Percentiles rank a stretch among this genome's conserved stretches.
Evolutionary conservation across 2,797 vertebrate genomes (phyloP).

Genomic region (Leptoclinus maculatus): DNA sequence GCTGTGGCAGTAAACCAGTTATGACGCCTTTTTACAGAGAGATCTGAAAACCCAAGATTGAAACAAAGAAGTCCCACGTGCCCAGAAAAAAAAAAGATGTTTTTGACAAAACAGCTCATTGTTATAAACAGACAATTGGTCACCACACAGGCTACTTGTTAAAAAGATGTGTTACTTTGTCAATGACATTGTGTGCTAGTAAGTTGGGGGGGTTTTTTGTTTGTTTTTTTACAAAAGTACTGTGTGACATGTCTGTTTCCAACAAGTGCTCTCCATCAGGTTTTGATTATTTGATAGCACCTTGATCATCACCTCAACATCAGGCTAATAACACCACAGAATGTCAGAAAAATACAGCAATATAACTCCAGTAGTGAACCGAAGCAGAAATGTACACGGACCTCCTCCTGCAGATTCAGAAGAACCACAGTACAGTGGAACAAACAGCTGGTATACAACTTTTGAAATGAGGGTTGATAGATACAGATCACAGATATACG

Average conservation of each 20-base stretch:
- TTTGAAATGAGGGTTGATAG: slow-evolving; percentile 11
- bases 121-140: slow-evolving; percentile 61
- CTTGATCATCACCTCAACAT: slow-evolving; percentile 30
- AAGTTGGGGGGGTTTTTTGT: background rate
- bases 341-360: slow-evolving; percentile 47
- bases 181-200: background rate
- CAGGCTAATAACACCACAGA: slow-evolving; percentile 13
- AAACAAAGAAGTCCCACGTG: slow-evolving; percentile 53
- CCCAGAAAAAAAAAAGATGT: slow-evolving; percentile 20
- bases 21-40: slow-evolving; percentile 49
- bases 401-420: slow-evolving; percentile 28
- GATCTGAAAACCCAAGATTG: slow-evolving; percentile 81
- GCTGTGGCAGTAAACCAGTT: slow-evolving; percentile 2
- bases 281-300: slow-evolving; percentile 43
- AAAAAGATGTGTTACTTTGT: background rate
- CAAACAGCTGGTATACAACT: slow-evolving; percentile 6
- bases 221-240: slow-evolving; percentile 5
- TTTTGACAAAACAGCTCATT: slow-evolving; percentile 31
- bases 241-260: slow-evolving; percentile 59
- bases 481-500: slow-evolving; percentile 3
- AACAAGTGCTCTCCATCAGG: slow-evolving; percentile 51
- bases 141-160: background rate
- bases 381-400: slow-evolving; percentile 44
- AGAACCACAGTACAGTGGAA: slow-evolving; percentile 13
- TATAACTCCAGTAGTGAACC: slow-evolving; percentile 61